These are phyloP conservation scores for Plecturocebus donacophilus DNA, from an alignment of 2,113 vertebrate genomes.

Conservation along the genomic window DNA sequence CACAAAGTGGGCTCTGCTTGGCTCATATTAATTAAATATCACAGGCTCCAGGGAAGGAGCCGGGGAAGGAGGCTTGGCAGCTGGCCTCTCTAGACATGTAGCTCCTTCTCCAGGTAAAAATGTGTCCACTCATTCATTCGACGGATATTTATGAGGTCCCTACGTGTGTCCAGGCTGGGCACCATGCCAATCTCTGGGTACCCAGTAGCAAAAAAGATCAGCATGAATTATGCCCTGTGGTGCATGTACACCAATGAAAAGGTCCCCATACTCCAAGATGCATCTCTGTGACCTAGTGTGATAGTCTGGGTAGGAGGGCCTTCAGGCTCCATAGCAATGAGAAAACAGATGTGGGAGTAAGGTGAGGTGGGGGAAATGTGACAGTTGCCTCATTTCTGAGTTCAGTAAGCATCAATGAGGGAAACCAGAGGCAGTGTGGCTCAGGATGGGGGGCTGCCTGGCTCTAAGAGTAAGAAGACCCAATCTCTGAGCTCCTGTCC, in stretches of 20 bases:
- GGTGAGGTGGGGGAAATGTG: rapidly evolving
- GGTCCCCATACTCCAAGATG: neutral
- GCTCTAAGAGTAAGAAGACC: too few species aligned
- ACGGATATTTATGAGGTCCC: neutral
- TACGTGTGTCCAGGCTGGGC: neutral
- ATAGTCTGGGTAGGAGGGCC: neutral
- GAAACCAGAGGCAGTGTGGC: neutral
- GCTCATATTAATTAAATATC: neutral
- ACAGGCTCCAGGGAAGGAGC: slow-evolving; percentile 22
- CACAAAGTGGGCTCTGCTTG: neutral
- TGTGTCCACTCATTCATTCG: neutral
- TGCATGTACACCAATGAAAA: neutral
- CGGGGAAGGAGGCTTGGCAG: neutral
- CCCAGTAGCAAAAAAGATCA: neutral
- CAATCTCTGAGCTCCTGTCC: neutral
- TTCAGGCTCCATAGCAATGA: neutral
- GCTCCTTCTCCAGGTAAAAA: slow-evolving; percentile 30
- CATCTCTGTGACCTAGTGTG: rapidly evolving
- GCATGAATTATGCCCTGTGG: rapidly evolving
- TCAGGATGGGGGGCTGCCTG: neutral
- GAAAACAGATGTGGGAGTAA: neutral
- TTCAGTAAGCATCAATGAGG: too few species aligned
- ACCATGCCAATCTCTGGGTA: neutral
- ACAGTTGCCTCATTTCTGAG: neutral
- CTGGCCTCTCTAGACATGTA: neutral